Conservation (phyloP, 2,113 vertebrate genomes). For the Ibidorhyncha struthersii region DNA sequence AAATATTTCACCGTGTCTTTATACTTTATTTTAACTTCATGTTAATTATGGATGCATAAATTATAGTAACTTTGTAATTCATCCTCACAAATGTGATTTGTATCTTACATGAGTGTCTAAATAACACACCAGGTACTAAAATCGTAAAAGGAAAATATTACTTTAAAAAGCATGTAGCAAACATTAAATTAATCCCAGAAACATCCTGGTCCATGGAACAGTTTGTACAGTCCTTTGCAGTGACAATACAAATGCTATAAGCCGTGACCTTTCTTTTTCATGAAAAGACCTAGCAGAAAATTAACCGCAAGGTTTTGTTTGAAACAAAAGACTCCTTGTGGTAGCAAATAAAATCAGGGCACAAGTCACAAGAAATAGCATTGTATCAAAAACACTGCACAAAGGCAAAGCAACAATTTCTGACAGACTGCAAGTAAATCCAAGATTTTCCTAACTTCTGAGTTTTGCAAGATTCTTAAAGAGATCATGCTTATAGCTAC, state of each 20-base stretch:
- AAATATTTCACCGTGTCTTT: background rate
- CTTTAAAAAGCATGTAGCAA: conserved; percentile 18
- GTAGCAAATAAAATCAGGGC: conserved; percentile 57
- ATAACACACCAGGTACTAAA: background rate
- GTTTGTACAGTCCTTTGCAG: conserved; percentile 61
- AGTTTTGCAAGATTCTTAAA: conserved; percentile 26
- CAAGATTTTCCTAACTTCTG: conserved; percentile 44
- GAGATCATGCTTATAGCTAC: background rate
- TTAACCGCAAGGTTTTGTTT: conserved; percentile 67
- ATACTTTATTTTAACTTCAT: background rate
- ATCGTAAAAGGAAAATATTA: background rate
- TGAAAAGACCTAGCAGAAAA: conserved; percentile 64
- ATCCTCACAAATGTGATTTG: background rate
- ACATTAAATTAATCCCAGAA: conserved; percentile 21
- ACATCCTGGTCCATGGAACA: conserved; percentile 57
- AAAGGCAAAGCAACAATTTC: conserved; percentile 34
- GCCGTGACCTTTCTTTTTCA: conserved; percentile 63
- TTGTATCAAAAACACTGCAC: conserved; percentile 54
- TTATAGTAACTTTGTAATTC: background rate
- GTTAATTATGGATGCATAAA: background rate
- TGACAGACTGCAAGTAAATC: conserved; percentile 27
- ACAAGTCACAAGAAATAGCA: conserved; percentile 60
- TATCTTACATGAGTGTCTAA: background rate
- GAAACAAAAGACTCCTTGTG: conserved; percentile 71
- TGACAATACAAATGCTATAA: conserved; percentile 67